Evolutionary conservation across 2,797 vertebrate species (phyloP).

Genomic region (Poeciliopsis infans): DNA sequence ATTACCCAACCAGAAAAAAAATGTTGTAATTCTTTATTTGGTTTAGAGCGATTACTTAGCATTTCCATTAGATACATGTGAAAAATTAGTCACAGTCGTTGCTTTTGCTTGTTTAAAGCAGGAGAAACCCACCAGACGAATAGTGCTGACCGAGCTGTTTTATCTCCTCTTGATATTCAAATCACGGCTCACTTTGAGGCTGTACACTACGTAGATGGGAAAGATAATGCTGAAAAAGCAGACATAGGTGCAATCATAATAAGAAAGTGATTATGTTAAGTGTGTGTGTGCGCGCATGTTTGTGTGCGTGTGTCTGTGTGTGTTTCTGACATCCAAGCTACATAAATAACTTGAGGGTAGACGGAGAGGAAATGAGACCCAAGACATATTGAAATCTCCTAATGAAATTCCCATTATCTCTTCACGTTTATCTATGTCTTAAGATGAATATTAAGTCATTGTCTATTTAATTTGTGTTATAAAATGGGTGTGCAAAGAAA

Average conservation of each 20-base stretch:
- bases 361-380: constrained; percentile 21
- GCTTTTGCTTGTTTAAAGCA: constrained; percentile 40
- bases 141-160: constrained; percentile 56
- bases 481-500: neutral
- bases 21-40: constrained; percentile 1
- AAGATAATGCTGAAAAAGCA: constrained; percentile 74
- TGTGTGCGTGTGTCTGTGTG: neutral
- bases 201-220: constrained; percentile 46
- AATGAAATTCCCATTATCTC: constrained; percentile 25
- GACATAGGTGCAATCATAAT: constrained; percentile 57
- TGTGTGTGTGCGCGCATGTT: neutral
- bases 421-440: constrained; percentile 17
- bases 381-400: constrained; percentile 30
- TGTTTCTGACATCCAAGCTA: constrained; percentile 29
- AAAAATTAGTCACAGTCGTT: constrained; percentile 28
- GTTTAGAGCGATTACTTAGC: constrained; percentile 38
- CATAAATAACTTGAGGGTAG: constrained; percentile 31
- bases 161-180: constrained; percentile 55
- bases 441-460: constrained; percentile 5
- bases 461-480: constrained; percentile 11
- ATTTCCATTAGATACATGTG: constrained; percentile 35
- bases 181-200: constrained; percentile 49
- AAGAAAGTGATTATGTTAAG: constrained; percentile 54
- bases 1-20: neutral
- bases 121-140: constrained; percentile 18